A percentile compares a stretch with the other conserved stretches of the same genome.
Evolutionary conservation across 1,140 invertebrate genomes (phyloP).

Genomic region (Lepidurus apus): DNA sequence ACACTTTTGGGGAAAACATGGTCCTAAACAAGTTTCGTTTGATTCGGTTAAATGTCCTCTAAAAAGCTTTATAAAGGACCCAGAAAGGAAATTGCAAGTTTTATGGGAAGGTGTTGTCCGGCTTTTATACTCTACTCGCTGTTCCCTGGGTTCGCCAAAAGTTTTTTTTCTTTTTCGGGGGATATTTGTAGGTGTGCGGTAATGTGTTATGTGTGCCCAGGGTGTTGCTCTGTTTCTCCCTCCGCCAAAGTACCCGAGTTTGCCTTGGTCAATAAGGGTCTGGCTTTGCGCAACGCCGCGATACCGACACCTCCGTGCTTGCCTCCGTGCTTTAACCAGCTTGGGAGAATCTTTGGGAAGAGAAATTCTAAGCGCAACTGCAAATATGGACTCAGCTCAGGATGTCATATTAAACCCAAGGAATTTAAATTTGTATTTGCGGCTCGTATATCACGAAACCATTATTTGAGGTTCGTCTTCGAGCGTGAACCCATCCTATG

Average conservation of each 20-base stretch:
- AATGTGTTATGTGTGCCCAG: background rate
- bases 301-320: background rate
- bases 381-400: background rate
- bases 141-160: background rate
- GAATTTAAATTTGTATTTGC: background rate
- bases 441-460: background rate
- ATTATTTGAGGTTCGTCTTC: too few relatives aligned
- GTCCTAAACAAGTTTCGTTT: background rate
- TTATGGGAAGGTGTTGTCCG: background rate
- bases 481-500: too few relatives aligned
- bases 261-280: conserved; percentile 12
- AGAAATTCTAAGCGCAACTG: conserved; percentile 8
- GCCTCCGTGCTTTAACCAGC: too few relatives aligned
- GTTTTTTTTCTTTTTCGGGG: background rate
- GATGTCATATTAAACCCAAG: background rate
- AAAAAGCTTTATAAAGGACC: background rate
- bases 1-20: background rate
- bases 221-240: background rate
- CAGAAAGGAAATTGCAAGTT: background rate
- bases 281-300: conserved; percentile 16
- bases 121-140: background rate
- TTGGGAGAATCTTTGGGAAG: background rate
- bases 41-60: background rate
- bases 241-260: background rate
- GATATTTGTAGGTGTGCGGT: background rate